Evolutionary conservation across 2,888 invertebrate species (phyloP).

Genomic region (Leptopilina drosophilae): DNA sequence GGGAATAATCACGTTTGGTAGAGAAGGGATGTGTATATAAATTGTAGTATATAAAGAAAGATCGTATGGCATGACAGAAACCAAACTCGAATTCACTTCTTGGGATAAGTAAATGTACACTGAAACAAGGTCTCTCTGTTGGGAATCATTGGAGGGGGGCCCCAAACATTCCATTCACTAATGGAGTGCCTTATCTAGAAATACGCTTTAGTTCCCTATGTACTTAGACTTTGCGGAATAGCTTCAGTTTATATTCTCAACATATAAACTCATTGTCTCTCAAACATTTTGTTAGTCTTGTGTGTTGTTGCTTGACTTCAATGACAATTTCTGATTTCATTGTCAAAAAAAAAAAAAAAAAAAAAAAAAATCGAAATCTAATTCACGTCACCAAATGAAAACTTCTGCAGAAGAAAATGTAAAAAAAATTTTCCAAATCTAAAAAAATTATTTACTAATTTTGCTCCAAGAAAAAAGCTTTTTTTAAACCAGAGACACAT

Average conservation of each 20-base stretch:
- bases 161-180: conserved; percentile 49
- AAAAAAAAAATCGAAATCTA: too few relatives aligned
- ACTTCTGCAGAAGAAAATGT: too few relatives aligned
- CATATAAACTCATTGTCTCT: neutral
- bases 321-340: too few relatives aligned
- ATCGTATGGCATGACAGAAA: conserved; percentile 47
- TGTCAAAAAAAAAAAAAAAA: too few relatives aligned
- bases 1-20: neutral
- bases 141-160: conserved; percentile 49
- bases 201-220: conserved; percentile 46
- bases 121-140: conserved; percentile 56
- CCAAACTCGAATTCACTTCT: conserved; percentile 55
- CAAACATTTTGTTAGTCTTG: conserved; percentile 49
- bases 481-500: too few relatives aligned
- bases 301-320: neutral
- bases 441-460: too few relatives aligned
- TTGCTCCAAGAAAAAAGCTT: too few relatives aligned
- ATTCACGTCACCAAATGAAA: too few relatives aligned
- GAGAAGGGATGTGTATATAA: neutral
- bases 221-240: conserved; percentile 10
- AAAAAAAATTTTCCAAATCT: too few relatives aligned
- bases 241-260: conserved; percentile 11
- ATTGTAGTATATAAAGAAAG: neutral
- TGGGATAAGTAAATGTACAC: conserved; percentile 58
- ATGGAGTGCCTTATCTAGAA: conserved; percentile 55